These are phyloP conservation scores for Eudemis profundana DNA, from an alignment of 2,888 invertebrate genomes.

Conservation along the genomic window DNA sequence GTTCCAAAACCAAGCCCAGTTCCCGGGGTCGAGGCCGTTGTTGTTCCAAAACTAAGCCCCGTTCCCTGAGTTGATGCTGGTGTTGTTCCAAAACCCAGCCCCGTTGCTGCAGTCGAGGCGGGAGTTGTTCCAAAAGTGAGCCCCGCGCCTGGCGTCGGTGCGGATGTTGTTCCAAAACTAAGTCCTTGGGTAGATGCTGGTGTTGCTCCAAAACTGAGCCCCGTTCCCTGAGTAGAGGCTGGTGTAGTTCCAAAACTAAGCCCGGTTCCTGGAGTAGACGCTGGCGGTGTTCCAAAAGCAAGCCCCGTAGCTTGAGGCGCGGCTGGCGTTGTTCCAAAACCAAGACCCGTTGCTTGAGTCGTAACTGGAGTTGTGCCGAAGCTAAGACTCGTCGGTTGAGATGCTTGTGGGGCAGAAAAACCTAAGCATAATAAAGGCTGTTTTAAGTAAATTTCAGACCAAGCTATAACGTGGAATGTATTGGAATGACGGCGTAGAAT, in stretches of 20 bases:
- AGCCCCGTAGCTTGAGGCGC: conserved; percentile 30
- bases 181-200: conserved; percentile 11
- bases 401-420: conserved; percentile 23
- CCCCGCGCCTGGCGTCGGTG: background rate
- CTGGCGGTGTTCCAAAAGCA: conserved; percentile 18
- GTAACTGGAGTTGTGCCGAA: conserved; percentile 4
- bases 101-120: conserved; percentile 21
- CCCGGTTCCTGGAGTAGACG: background rate
- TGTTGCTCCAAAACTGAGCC: conserved; percentile 10
- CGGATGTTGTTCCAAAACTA: conserved; percentile 21
- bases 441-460: background rate
- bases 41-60: conserved; percentile 25
- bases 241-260: conserved; percentile 22
- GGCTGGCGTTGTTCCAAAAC: background rate
- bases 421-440: conserved; percentile 5
- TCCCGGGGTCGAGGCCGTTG: conserved; percentile 41
- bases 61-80: conserved; percentile 6
- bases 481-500: too few species aligned
- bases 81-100: conserved; percentile 39
- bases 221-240: conserved; percentile 14
- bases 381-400: conserved; percentile 11
- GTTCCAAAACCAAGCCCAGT: conserved; percentile 47
- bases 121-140: background rate
- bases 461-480: too few species aligned
- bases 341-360: background rate